A percentile compares a stretch with the other conserved stretches of the same genome.
phyloP scores from a whole-genome alignment of 2,113 vertebrate genomes.

The Hypanus sabinus region DNA sequence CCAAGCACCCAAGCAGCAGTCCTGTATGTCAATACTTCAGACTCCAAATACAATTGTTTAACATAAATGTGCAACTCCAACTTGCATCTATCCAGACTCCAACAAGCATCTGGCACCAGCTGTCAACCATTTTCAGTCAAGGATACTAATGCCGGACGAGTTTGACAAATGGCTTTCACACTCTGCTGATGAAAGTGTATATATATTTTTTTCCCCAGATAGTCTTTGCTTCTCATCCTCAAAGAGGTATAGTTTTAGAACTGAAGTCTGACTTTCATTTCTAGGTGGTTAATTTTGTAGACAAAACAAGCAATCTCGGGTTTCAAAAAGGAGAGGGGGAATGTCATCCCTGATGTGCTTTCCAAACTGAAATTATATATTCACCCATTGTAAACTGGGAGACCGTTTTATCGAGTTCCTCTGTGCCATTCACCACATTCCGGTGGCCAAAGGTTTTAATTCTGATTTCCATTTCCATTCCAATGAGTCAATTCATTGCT shows the following conservation, averaged over 20 bases:
- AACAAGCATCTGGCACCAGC: no score
- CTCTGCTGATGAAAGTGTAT: no score
- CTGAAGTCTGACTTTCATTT: background rate
- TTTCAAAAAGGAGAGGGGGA: background rate
- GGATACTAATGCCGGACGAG: no score
- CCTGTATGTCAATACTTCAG: background rate
- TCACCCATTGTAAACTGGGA: no score
- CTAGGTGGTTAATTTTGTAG: background rate
- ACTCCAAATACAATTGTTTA: background rate
- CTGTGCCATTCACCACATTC: no score
- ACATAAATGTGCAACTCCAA: background rate
- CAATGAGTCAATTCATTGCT: no score
- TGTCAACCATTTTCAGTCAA: no score
- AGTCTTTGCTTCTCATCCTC: background rate
- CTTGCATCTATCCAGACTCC: background rate
- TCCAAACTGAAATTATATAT: background rate
- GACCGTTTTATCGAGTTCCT: no score
- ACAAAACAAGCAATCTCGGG: background rate
- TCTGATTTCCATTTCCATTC: no score
- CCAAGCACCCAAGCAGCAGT: background rate
- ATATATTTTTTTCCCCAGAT: no score
- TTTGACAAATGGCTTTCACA: background rate
- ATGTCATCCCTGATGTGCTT: background rate
- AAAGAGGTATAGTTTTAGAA: background rate
- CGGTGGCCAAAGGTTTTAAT: no score